Conservation (phyloP, 2,797 vertebrate species). For the Sebastes aleutianus region DNA sequence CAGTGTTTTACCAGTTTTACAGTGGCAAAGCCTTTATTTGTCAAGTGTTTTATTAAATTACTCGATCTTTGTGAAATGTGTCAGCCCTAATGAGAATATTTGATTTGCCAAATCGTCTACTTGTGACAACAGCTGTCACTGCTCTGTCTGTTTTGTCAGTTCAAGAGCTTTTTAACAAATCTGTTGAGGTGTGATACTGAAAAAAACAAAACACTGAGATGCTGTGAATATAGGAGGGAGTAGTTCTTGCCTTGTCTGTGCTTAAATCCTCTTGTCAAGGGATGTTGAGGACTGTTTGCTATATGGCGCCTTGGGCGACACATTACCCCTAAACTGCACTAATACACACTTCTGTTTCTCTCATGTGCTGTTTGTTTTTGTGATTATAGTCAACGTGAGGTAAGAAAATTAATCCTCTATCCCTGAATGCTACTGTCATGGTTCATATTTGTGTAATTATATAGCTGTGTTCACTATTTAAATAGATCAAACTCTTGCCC, state of each 20-base stretch:
- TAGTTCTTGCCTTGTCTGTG: background rate
- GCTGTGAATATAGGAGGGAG: constrained; percentile 11
- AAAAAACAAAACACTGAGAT: background rate
- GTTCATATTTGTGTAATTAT: background rate
- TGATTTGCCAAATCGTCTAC: background rate
- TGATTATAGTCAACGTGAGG: constrained; percentile 31
- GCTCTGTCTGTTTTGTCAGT: background rate
- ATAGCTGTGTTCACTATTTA: background rate
- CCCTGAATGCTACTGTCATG: background rate
- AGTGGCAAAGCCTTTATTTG: background rate
- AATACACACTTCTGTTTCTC: constrained; percentile 6
- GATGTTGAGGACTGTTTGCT: constrained; percentile 10
- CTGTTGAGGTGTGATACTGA: background rate
- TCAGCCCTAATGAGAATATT: background rate
- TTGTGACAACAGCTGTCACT: background rate
- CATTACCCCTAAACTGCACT: constrained; percentile 6
- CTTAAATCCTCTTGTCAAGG: constrained; percentile 31
- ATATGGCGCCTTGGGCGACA: background rate
- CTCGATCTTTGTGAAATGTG: background rate
- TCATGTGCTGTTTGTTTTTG: constrained; percentile 30
- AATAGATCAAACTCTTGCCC: background rate
- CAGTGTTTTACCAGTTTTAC: background rate
- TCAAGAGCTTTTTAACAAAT: constrained; percentile 1
- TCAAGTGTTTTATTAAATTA: background rate
- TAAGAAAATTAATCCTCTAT: constrained; percentile 38